A percentile compares a stretch with the other conserved stretches of the same genome.
These are phyloP conservation scores for Zonitis immaculata DNA, from an alignment of 2,888 invertebrate genomes.

Conservation along the genomic window DNA sequence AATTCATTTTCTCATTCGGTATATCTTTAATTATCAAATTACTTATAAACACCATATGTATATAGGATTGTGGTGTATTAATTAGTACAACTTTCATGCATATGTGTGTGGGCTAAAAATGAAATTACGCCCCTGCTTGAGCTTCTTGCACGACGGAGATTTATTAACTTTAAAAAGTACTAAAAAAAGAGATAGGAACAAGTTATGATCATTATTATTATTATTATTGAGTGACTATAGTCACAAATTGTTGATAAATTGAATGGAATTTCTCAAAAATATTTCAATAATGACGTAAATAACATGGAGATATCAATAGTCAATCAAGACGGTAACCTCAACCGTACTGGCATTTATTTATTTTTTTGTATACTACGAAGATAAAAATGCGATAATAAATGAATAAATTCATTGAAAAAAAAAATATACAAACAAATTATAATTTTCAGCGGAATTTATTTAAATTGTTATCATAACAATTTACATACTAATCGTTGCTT, in stretches of 20 bases:
- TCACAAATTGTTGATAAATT: not conserved
- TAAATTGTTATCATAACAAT: conserved; percentile 3
- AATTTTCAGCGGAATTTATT: too few relatives aligned
- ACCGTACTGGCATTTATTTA: too few relatives aligned
- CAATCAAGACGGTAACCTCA: not conserved
- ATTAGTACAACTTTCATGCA: conserved; percentile 40
- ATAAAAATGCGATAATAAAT: too few relatives aligned
- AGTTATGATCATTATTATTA: too few relatives aligned
- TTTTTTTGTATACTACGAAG: too few relatives aligned
- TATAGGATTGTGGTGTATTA: conserved; percentile 32
- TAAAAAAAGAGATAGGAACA: not conserved
- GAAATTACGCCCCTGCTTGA: conserved; percentile 33
- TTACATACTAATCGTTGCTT: not conserved
- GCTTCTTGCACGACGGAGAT: conserved; percentile 35
- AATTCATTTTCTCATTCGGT: too few relatives aligned
- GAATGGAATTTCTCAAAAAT: not conserved
- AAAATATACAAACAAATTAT: too few relatives aligned
- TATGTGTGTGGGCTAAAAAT: conserved; percentile 36
- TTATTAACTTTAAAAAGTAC: conserved; percentile 25
- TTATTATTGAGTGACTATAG: too few relatives aligned
- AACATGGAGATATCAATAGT: not conserved
- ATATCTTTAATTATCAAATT: conserved; percentile 42
- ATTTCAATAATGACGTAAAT: not conserved
- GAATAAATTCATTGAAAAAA: too few relatives aligned
- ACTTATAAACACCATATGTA: conserved; percentile 40